phyloP scores from a whole-genome alignment of 2,113 vertebrate species.

The Atractosteus spatula region DNA sequence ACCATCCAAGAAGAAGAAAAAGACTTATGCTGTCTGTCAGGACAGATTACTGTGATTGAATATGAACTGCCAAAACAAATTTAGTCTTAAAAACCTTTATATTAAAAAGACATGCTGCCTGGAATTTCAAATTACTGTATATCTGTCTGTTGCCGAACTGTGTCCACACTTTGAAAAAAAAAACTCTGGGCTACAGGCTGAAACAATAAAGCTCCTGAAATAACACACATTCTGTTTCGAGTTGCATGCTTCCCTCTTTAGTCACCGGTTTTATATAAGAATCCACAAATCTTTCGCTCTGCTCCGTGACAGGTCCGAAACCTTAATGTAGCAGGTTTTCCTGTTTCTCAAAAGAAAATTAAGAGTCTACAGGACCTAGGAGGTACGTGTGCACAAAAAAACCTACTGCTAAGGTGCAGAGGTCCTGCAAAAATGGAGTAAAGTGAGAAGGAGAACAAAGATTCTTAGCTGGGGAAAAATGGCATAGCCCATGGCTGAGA shows the following conservation, averaged over 20 bases:
- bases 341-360: conserved; percentile 60
- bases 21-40: conserved; percentile 12
- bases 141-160: conserved; percentile 41
- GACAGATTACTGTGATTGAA: conserved; percentile 11
- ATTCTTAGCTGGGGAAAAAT: conserved; percentile 71
- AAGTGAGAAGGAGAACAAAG: conserved; percentile 84
- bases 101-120: conserved; percentile 42
- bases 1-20: background rate
- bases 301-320: conserved; percentile 72
- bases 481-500: conserved; percentile 79
- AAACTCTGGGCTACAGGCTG: conserved; percentile 60
- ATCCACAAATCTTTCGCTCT: conserved; percentile 62
- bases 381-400: conserved; percentile 62
- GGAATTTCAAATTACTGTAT: conserved; percentile 58
- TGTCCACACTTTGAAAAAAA: conserved; percentile 12
- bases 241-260: conserved; percentile 67
- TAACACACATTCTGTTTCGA: conserved; percentile 72
- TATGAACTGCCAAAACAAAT: conserved; percentile 11
- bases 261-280: conserved; percentile 62
- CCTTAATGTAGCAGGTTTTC: conserved; percentile 66
- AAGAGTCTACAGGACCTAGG: conserved; percentile 61
- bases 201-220: conserved; percentile 79
- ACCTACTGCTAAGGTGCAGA: conserved; percentile 71
- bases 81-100: background rate
- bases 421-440: conserved; percentile 80